These are phyloP conservation scores for Tetramorium alpestre DNA, from an alignment of 1,140 invertebrate genomes.

Conservation along the genomic window DNA sequence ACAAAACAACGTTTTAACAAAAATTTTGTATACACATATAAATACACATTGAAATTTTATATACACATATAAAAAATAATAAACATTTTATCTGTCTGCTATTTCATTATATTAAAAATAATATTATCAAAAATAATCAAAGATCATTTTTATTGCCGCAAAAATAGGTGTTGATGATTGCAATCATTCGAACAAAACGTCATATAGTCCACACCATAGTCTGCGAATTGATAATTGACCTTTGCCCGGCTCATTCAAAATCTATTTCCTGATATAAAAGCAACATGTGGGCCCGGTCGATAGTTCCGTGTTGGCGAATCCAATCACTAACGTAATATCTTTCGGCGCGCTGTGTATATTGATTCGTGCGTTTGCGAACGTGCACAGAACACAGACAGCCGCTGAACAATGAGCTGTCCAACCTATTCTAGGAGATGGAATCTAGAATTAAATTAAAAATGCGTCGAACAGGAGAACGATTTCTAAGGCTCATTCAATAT, in stretches of 20 bases:
- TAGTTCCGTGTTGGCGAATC: constrained; percentile 43
- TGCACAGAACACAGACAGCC: constrained; percentile 5
- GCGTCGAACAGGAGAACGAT: background rate
- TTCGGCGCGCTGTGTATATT: constrained; percentile 31
- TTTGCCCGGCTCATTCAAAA: background rate
- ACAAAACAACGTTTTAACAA: background rate
- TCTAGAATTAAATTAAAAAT: constrained; percentile 34
- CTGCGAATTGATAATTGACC: constrained; percentile 16
- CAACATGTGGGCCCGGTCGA: constrained; percentile 28
- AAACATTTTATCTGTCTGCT: background rate
- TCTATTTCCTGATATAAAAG: constrained; percentile 39
- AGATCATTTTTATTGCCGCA: background rate
- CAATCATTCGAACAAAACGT: background rate
- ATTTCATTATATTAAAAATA: background rate
- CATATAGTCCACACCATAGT: background rate
- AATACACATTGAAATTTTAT: too few species aligned
- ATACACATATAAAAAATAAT: too few species aligned
- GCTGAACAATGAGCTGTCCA: constrained; percentile 17
- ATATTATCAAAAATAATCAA: too few species aligned
- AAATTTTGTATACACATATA: background rate
- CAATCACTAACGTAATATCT: constrained; percentile 52
- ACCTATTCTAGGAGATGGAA: background rate
- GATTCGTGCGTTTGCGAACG: constrained; percentile 13
- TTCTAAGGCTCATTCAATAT: background rate
- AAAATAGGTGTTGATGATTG: background rate